Percentiles rank a stretch among this genome's conserved stretches.
These are phyloP conservation scores for Coreoperca whiteheadi DNA, from an alignment of 2,113 vertebrate species.

Conservation along the genomic window DNA sequence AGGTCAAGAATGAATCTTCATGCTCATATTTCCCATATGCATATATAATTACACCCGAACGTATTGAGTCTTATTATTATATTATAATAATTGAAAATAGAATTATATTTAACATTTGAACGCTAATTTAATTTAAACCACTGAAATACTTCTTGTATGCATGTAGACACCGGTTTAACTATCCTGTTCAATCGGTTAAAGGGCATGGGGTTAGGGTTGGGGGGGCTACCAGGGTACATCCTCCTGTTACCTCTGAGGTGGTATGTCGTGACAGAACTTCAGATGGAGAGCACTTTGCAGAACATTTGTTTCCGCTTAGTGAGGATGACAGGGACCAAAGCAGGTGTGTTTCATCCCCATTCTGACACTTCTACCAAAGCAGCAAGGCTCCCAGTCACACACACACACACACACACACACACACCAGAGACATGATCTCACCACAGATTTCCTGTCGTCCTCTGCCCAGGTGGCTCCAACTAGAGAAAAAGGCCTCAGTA, in stretches of 20 bases:
- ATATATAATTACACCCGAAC: too few species aligned
- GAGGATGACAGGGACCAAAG: slow-evolving; percentile 35
- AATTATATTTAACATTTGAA: neutral
- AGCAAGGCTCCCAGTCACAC: neutral
- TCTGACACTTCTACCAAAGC: slow-evolving; percentile 43
- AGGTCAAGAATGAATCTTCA: too few species aligned
- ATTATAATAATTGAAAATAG: too few species aligned
- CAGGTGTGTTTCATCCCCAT: slow-evolving; percentile 49
- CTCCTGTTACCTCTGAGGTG: slow-evolving; percentile 23
- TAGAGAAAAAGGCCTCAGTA: neutral
- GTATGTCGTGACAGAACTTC: slow-evolving; percentile 50
- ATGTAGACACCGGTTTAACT: neutral
- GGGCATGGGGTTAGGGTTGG: neutral
- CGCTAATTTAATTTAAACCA: neutral
- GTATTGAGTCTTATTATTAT: too few species aligned
- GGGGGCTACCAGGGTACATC: neutral
- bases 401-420: neutral
- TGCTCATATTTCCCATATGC: slow-evolving; percentile 9
- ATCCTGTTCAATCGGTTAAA: neutral
- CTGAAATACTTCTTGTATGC: neutral
- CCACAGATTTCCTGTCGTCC: slow-evolving; percentile 13
- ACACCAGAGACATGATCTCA: slow-evolving; percentile 31
- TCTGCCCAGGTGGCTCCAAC: slow-evolving; percentile 27
- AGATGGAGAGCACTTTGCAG: slow-evolving; percentile 42
- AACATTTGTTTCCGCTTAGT: slow-evolving; percentile 34